These are phyloP conservation scores for Mionectes macconnelli DNA, from an alignment of 2,113 vertebrate species.

Conservation along the genomic window DNA sequence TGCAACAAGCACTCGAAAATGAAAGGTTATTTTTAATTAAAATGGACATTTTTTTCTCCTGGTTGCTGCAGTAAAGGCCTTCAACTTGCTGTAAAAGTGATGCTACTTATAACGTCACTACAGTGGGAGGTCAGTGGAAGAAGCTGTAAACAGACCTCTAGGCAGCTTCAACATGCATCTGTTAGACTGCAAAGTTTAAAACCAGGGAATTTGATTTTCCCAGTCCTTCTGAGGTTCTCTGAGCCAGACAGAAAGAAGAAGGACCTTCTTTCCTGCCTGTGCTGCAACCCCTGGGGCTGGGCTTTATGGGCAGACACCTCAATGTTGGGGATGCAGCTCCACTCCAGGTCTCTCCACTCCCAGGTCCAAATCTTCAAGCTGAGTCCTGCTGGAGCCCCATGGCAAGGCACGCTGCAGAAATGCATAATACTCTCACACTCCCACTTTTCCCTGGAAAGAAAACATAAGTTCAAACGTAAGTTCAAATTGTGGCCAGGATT, in stretches of 20 bases:
- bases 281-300: accelerated
- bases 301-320: neutral
- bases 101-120: neutral
- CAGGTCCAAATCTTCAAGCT: neutral
- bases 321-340: neutral
- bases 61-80: neutral
- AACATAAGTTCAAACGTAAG: neutral
- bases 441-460: neutral
- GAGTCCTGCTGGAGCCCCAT: neutral
- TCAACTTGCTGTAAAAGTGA: neutral
- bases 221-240: neutral
- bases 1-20: neutral
- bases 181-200: neutral
- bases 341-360: neutral
- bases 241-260: neutral
- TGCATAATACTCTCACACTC: neutral
- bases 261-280: neutral
- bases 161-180: neutral
- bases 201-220: neutral
- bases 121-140: neutral
- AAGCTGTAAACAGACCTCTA: neutral
- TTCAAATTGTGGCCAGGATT: neutral
- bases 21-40: slow-evolving; percentile 12
- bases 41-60: neutral
- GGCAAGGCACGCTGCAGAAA: neutral